These are phyloP conservation scores for Nemopilema nomurai DNA, from an alignment of 30 jellyfish, hydroid and myxozoan genomes.

Conservation along the genomic window DNA sequence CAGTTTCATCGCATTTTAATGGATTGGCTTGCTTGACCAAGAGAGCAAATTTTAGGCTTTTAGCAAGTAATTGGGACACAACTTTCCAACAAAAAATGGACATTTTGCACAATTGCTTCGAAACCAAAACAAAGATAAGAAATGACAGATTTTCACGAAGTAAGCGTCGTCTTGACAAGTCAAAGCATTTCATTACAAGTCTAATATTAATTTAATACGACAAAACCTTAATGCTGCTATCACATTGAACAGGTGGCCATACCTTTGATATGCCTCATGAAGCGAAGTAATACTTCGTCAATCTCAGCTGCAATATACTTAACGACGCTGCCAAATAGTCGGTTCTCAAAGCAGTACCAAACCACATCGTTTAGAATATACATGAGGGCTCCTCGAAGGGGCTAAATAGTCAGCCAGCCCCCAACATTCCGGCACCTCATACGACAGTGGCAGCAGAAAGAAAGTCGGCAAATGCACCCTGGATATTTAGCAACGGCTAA, in stretches of 20 bases:
- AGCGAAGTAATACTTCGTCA: neutral
- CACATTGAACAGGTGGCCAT: neutral
- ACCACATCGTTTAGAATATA: constrained; percentile 1
- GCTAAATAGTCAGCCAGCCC: neutral
- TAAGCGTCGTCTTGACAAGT: too few species aligned
- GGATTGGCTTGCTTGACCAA: too few species aligned
- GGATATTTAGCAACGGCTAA: neutral
- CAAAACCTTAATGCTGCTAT: too few species aligned
- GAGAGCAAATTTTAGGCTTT: too few species aligned
- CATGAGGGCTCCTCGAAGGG: neutral
- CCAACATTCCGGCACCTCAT: neutral
- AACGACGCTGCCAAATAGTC: neutral
- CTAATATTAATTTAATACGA: too few species aligned
- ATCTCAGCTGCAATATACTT: neutral
- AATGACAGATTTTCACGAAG: too few species aligned
- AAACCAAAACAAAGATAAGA: too few species aligned
- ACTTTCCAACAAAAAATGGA: too few species aligned
- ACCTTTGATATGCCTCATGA: constrained; percentile 26
- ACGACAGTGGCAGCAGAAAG: neutral
- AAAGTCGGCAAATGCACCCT: neutral
- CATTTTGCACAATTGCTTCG: too few species aligned
- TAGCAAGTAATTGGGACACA: too few species aligned
- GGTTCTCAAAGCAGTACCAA: neutral
- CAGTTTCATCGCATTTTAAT: too few species aligned
- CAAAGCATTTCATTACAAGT: too few species aligned